phyloP scores from a whole-genome alignment of 37 sponge, comb jelly and placozoan genomes.

The Geodia barretti region DNA sequence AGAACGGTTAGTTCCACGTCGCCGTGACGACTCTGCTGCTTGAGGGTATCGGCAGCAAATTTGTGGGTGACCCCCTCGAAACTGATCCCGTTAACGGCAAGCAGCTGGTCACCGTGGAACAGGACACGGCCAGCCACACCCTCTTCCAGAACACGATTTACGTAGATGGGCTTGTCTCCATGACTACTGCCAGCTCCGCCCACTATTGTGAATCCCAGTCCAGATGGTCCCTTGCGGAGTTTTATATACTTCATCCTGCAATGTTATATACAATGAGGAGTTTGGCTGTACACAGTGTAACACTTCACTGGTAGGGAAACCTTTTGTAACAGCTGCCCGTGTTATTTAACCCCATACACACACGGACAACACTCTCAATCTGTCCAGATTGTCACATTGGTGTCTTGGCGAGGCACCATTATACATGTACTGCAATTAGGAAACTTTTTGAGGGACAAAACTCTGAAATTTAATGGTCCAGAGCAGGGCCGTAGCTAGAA shows the following conservation, averaged over 20 bases:
- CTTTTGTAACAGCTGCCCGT: background rate
- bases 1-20: constrained; percentile 64
- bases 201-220: constrained; percentile 85
- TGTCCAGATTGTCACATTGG: no score
- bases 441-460: no score
- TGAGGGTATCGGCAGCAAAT: constrained; percentile 69
- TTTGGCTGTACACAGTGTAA: background rate
- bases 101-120: constrained; percentile 56
- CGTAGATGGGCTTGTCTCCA: constrained; percentile 80
- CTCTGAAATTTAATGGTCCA: no score
- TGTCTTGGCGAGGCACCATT: no score
- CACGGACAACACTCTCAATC: no score
- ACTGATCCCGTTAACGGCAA: constrained; percentile 78
- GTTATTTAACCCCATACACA: no score
- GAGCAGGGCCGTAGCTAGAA: no score
- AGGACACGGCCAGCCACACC: constrained; percentile 75
- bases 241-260: constrained; percentile 50
- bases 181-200: constrained; percentile 75
- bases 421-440: no score
- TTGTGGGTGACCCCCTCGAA: constrained; percentile 69
- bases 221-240: constrained; percentile 53
- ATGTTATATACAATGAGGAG: no score
- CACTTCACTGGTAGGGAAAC: background rate
- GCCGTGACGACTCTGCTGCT: constrained; percentile 36
- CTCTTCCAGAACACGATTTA: constrained; percentile 61